Evolutionary conservation across 2,888 invertebrate species (phyloP).

Genomic region (Ypsolopha sequella): DNA sequence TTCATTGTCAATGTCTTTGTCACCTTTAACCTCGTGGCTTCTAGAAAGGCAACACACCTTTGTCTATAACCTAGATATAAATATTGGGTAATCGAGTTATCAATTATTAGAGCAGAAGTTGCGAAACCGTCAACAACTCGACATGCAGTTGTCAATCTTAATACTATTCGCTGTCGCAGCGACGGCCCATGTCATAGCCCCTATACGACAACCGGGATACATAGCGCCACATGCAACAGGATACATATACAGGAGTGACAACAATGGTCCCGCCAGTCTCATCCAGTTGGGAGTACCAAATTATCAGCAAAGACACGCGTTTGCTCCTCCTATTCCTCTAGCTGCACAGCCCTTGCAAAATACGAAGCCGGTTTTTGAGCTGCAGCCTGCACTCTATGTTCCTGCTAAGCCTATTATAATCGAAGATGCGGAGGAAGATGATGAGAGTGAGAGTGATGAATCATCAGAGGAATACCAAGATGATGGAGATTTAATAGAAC

Average conservation of each 20-base stretch:
- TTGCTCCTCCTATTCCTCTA: slow-evolving; percentile 33
- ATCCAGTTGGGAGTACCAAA: slow-evolving; percentile 47
- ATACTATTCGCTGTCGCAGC: slow-evolving; percentile 32
- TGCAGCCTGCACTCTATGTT: slow-evolving; percentile 43
- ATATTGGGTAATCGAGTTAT: slow-evolving; percentile 59
- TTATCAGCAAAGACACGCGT: slow-evolving; percentile 38
- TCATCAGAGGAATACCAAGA: slow-evolving; percentile 18
- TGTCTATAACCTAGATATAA: slow-evolving; percentile 55
- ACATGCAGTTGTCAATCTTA: slow-evolving; percentile 36
- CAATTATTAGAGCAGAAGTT: slow-evolving; percentile 12
- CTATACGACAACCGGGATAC: slow-evolving; percentile 44
- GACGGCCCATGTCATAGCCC: slow-evolving; percentile 6
- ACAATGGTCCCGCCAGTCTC: slow-evolving; percentile 56
- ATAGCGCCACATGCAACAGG: slow-evolving; percentile 64
- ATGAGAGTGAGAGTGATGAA: slow-evolving; percentile 32
- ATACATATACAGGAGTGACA: slow-evolving; percentile 65
- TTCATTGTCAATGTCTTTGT: slow-evolving; percentile 55
- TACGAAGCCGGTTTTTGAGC: slow-evolving; percentile 30
- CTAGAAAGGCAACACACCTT: slow-evolving; percentile 54
- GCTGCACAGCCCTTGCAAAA: slow-evolving; percentile 23
- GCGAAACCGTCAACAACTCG: slow-evolving; percentile 5
- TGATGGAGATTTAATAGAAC: slow-evolving; percentile 14
- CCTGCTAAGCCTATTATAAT: slow-evolving; percentile 40
- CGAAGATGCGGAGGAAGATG: slow-evolving; percentile 40
- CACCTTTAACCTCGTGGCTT: slow-evolving; percentile 63